Percentiles rank a stretch among this genome's conserved stretches.
phyloP scores from a whole-genome alignment of 2,888 invertebrate genomes.

The Eutolmus rufibarbis region DNA sequence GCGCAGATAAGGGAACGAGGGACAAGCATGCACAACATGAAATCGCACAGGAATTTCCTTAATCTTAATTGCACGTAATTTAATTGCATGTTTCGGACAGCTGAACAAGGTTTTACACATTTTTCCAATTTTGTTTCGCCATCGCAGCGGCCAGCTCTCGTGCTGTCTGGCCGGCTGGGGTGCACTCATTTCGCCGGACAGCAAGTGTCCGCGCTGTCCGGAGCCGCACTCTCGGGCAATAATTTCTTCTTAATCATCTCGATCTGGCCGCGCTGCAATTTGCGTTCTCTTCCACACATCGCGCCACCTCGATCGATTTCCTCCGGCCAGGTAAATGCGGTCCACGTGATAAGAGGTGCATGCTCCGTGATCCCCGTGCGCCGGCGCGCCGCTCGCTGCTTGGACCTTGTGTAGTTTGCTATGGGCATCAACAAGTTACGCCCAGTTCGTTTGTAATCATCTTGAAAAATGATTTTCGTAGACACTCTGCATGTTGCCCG shows the following conservation, averaged over 20 bases:
- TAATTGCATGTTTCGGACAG: conserved; percentile 52
- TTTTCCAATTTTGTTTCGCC: conserved; percentile 44
- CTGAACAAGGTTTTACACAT: conserved; percentile 50
- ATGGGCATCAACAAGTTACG: conserved; percentile 50
- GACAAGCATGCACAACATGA: conserved; percentile 18
- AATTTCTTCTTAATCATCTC: conserved; percentile 48
- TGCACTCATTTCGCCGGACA: conserved; percentile 34
- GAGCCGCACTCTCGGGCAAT: conserved; percentile 42
- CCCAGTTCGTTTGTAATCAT: conserved; percentile 46
- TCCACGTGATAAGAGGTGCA: conserved; percentile 31
- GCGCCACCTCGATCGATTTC: conserved; percentile 32
- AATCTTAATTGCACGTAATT: conserved; percentile 52
- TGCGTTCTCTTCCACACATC: conserved; percentile 38
- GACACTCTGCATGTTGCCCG: conserved; percentile 32
- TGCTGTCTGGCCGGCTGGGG: neutral
- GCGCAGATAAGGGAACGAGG: conserved; percentile 15
- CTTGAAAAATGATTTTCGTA: conserved; percentile 47
- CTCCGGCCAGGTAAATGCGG: conserved; percentile 8
- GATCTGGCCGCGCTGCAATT: conserved; percentile 34
- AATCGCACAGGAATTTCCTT: conserved; percentile 47
- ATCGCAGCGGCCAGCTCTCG: neutral
- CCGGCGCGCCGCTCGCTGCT: neutral
- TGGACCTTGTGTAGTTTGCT: conserved; percentile 14
- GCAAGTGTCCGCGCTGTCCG: conserved; percentile 41
- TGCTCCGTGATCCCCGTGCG: conserved; percentile 7